Evolutionary conservation across 1,140 invertebrate genomes (phyloP).

Genomic region (Chlorops oryzae): DNA sequence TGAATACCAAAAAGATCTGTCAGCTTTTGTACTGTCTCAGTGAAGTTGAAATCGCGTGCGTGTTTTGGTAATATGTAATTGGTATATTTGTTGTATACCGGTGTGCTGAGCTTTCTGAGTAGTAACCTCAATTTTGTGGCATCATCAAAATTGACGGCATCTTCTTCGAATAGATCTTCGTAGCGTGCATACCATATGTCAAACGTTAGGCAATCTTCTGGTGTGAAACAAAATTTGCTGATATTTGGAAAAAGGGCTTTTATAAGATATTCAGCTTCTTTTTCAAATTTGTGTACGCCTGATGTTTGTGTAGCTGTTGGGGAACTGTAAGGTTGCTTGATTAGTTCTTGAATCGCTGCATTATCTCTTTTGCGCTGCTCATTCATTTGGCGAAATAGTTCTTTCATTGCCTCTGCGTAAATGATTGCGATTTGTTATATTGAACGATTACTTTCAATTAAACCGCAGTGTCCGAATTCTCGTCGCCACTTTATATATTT

Average conservation of each 20-base stretch:
- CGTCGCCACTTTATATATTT: too few relatives aligned
- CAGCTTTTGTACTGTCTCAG: constrained; percentile 10
- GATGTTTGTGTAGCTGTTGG: too few relatives aligned
- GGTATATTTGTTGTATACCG: constrained; percentile 6
- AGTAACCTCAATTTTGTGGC: constrained; percentile 8
- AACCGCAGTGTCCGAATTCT: too few relatives aligned
- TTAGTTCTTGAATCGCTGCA: too few relatives aligned
- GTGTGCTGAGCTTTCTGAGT: constrained; percentile 5
- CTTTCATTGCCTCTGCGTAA: too few relatives aligned
- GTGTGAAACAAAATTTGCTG: constrained; percentile 1
- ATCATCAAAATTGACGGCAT: constrained; percentile 11
- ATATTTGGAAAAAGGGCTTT: constrained; percentile 1
- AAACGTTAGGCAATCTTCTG: constrained; percentile 10
- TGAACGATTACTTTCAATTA: too few relatives aligned
- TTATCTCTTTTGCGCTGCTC: too few relatives aligned
- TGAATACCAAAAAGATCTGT: constrained; percentile 7
- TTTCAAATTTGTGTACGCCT: too few relatives aligned
- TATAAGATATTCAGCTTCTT: background rate
- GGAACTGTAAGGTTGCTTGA: too few relatives aligned
- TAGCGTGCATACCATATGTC: constrained; percentile 10
- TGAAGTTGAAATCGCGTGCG: constrained; percentile 5
- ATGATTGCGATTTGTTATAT: too few relatives aligned
- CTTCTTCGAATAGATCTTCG: constrained; percentile 8
- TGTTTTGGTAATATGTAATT: constrained; percentile 13
- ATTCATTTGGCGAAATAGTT: too few relatives aligned